A percentile compares a stretch with the other conserved stretches of the same genome.
Conservation (phyloP, 2,113 vertebrate species). For the Zapus hudsonius region DNA sequence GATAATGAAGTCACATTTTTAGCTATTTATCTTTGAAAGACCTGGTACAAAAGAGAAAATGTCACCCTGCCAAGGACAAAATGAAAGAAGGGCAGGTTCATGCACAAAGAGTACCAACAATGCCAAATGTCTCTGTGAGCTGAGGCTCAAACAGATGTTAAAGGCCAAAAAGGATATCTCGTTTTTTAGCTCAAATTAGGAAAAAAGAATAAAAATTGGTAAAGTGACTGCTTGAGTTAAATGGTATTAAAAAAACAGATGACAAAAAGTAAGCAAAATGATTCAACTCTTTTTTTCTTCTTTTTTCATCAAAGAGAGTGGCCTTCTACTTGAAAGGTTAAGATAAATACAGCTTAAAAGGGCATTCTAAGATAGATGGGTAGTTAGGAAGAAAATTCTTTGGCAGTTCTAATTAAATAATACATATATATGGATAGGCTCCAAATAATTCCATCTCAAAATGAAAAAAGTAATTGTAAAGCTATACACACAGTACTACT, state of each 20-base stretch:
- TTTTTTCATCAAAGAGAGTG: conserved; percentile 24
- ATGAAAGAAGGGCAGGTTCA: neutral
- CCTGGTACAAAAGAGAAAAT: conserved; percentile 10
- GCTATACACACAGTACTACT: neutral
- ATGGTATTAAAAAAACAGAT: neutral
- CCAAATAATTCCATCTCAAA: conserved; percentile 21
- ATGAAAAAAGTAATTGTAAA: neutral
- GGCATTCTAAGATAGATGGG: conserved; percentile 20
- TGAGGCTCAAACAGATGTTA: neutral
- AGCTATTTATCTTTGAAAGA: neutral
- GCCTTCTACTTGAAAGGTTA: conserved; percentile 49
- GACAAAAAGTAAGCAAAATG: conserved; percentile 36
- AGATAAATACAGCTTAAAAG: conserved; percentile 19
- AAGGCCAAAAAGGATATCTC: neutral
- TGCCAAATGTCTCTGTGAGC: neutral
- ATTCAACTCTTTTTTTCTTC: conserved; percentile 36
- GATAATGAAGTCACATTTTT: neutral
- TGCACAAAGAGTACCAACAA: neutral
- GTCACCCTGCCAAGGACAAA: neutral
- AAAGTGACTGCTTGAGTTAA: neutral
- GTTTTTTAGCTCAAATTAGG: neutral
- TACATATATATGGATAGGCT: neutral
- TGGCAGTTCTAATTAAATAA: conserved; percentile 20
- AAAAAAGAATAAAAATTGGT: conserved; percentile 31
- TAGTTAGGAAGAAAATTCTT: neutral